Evolutionary conservation across 2,113 vertebrate genomes (phyloP), one percentile per base, ranked within the genome.

Genomic region (Hyaena hyaena): DNA sequence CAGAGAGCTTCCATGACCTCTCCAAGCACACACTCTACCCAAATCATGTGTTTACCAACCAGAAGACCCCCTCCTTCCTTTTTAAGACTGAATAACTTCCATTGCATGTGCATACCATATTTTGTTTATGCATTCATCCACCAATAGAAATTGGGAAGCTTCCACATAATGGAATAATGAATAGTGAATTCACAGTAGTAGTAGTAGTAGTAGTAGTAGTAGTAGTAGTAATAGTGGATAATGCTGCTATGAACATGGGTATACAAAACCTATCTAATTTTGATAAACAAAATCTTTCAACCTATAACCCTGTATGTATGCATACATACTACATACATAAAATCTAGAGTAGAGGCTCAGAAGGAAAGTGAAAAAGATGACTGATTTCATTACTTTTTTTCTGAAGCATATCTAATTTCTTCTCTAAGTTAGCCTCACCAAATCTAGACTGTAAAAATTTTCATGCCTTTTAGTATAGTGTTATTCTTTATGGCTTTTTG

Each of bases 321-420:
- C 28, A 74, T 31, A 33, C 4, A 84, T 31, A 33, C 4, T 35
- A 88, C 23, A 73, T 10, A 81, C 17, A 94, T 26, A 93, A 87
- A 96, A 83, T 68, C 74, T 39, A 50, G 33, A 92, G 24, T 17
- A 23, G 15, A 71, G 88, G 33, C 73, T 11, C 21, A 61, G 35
- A 94, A 88, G 55, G 24, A 92, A 88, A 24, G 28, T 65, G 23
- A 63, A 92, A 92, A 82, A 35, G 11, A 94, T 80, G 33, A 1
- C 68, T 26, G 43, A 76, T 82, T 87, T 85, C 26, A 55, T 53
- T 43, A 2, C 4, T 74, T 53, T 1, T 93, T 84, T 66, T 80
- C 92, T 58, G 3, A 33, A 96, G 15, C 48, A 66, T 35, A 26
- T 33, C 12, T 80, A 96, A 93, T 68, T 95, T 96, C 15, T 90